Conservation (phyloP, 2,888 invertebrate genomes). For the Agrotis clavis region DNA sequence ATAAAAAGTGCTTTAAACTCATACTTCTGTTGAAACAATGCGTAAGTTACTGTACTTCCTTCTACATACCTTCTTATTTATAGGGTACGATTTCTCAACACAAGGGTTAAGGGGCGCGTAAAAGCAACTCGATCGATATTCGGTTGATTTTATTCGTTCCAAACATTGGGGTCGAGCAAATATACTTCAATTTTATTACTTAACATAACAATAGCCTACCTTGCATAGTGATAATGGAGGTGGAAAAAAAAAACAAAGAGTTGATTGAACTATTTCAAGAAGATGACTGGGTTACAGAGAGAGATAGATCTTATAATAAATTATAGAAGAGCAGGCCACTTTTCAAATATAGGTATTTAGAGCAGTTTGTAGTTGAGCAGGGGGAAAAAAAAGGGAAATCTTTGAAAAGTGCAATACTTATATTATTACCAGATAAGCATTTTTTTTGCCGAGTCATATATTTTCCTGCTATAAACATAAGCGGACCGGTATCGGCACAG, state of each 20-base stretch:
- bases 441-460: too few species aligned
- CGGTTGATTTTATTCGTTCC: conserved; percentile 35
- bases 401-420: not conserved
- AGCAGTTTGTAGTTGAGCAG: too few species aligned
- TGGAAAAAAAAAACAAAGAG: not conserved
- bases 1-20: too few species aligned
- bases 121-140: conserved; percentile 35
- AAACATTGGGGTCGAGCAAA: conserved; percentile 38
- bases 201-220: conserved; percentile 9
- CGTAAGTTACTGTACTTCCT: not conserved
- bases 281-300: too few species aligned
- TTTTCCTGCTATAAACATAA: too few species aligned
- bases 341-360: too few species aligned
- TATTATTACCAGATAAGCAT: too few species aligned
- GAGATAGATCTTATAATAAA: too few species aligned
- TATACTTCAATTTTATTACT: conserved; percentile 30
- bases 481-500: too few species aligned
- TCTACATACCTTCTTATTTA: too few species aligned
- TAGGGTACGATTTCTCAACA: conserved; percentile 1
- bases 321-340: too few species aligned
- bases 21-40: not conserved
- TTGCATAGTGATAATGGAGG: not conserved
- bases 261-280: not conserved
- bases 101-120: conserved; percentile 17
- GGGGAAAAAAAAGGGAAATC: too few species aligned